phyloP scores from a whole-genome alignment of 2,113 vertebrate species.

The Marcusenius ussheri region DNA sequence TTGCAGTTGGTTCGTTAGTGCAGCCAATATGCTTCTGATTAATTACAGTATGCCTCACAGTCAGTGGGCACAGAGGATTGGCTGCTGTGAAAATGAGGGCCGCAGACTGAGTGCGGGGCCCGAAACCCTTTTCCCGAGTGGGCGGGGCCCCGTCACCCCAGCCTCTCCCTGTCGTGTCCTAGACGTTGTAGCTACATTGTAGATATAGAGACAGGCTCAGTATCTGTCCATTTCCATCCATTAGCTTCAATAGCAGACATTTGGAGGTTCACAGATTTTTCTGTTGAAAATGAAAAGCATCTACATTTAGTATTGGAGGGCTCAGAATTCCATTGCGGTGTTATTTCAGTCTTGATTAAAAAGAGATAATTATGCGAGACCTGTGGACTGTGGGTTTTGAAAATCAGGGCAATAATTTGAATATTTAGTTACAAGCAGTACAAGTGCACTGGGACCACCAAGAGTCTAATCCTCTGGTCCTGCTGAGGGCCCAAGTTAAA shows the following conservation, averaged over 20 bases:
- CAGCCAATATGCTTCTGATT: not conserved
- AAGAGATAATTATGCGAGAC: not conserved
- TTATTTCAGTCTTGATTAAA: not conserved
- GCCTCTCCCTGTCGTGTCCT: not conserved
- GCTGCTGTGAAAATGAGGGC: not conserved
- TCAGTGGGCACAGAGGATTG: not conserved
- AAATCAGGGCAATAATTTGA: conserved; percentile 6
- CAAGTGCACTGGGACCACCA: not conserved
- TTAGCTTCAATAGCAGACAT: not conserved
- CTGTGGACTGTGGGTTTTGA: not conserved
- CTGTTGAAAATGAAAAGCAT: not conserved
- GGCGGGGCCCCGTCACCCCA: not conserved
- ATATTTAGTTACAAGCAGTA: conserved; percentile 3
- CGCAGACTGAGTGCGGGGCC: not conserved
- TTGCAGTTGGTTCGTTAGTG: not conserved
- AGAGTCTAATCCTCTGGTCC: not conserved
- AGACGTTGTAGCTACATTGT: not conserved
- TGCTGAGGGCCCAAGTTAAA: not conserved
- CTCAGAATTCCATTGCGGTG: not conserved
- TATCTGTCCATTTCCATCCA: not conserved
- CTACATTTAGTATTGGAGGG: not conserved
- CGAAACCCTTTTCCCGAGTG: not conserved
- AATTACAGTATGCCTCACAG: not conserved
- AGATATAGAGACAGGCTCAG: not conserved
- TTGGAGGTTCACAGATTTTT: not conserved